phyloP scores from a whole-genome alignment of 2,113 vertebrate species.

The human region GRCh38 chr18:10503501-10504000 shows the following conservation, averaged over 20 bases:
- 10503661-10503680: not conserved
- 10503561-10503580: not conserved
- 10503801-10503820: not conserved
- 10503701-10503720: too few species aligned
- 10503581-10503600: not conserved
- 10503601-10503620: not conserved
- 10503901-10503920: not conserved
- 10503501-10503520: not conserved
- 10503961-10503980: not conserved
- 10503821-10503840: not conserved
- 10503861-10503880: not conserved
- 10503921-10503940: not conserved
- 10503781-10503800: not conserved
- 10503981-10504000: not conserved
- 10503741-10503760: not conserved
- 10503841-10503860: not conserved
- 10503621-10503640: not conserved
- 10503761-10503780: not conserved
- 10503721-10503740: not conserved
- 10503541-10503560: not conserved
- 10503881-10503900: not conserved
- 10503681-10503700: not conserved
- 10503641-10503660: not conserved
- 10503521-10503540: not conserved
- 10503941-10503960: not conserved